Conservation (phyloP, 2,888 invertebrate genomes). For the Callimorpha dominula region DNA sequence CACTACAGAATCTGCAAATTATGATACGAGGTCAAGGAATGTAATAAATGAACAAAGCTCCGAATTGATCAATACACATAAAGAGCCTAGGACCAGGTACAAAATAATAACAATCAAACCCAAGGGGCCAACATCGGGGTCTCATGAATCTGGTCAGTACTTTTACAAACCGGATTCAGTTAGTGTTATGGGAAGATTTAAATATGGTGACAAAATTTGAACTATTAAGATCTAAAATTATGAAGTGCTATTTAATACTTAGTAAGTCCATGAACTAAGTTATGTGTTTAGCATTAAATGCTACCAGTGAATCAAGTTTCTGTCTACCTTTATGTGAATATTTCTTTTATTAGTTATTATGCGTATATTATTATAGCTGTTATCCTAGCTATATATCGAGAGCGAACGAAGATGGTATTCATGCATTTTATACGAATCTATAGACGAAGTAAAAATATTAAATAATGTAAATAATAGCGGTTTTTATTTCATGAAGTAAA, state of each 20-base stretch:
- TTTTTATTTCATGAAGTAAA: conserved; percentile 28
- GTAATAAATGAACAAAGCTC: conserved; percentile 43
- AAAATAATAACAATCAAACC: conserved; percentile 55
- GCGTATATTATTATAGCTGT: conserved; percentile 56
- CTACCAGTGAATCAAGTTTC: conserved; percentile 56
- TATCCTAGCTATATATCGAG: conserved; percentile 61
- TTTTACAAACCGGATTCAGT: conserved; percentile 53
- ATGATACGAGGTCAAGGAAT: conserved; percentile 49
- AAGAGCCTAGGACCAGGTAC: conserved; percentile 55
- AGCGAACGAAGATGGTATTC: conserved; percentile 67
- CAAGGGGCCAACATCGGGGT: conserved; percentile 28
- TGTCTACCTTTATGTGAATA: conserved; percentile 55
- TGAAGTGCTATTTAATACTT: conserved; percentile 55
- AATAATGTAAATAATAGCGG: conserved; percentile 47
- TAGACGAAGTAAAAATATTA: conserved; percentile 66
- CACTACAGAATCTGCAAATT: conserved; percentile 50
- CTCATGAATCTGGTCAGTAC: conserved; percentile 44
- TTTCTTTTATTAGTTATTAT: conserved; percentile 59
- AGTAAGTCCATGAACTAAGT: conserved; percentile 64
- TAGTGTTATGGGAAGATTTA: conserved; percentile 65
- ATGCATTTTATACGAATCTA: conserved; percentile 80
- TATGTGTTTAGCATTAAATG: conserved; percentile 57
- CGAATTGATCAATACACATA: conserved; percentile 36
- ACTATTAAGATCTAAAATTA: conserved; percentile 32
- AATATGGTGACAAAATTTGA: conserved; percentile 82